Evolutionary conservation across 1,140 invertebrate genomes (phyloP).

Genomic region (Drosophila pandora): DNA sequence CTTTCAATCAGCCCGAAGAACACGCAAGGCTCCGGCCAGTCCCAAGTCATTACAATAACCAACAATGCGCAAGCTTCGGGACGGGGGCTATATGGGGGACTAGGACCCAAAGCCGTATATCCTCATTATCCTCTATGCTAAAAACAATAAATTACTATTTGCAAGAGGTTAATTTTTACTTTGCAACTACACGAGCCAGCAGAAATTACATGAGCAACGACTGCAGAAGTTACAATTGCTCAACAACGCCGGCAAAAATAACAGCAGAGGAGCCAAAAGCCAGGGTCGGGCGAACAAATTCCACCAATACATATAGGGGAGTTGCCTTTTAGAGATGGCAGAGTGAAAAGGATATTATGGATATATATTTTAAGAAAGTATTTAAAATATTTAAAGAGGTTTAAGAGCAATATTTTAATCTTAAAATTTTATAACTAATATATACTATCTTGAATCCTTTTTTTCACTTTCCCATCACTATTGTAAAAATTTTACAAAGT

Average conservation of each 20-base stretch:
- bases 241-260: constrained; percentile 43
- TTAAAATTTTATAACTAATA: background rate
- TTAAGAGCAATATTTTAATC: background rate
- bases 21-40: constrained; percentile 51
- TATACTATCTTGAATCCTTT: background rate
- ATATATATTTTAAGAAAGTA: too few relatives aligned
- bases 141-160: constrained; percentile 81
- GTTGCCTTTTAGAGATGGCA: background rate
- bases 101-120: constrained; percentile 43
- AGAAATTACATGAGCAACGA: constrained; percentile 68
- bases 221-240: constrained; percentile 66
- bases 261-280: constrained; percentile 15
- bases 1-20: constrained; percentile 68
- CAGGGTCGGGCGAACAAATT: constrained; percentile 31
- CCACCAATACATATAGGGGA: constrained; percentile 15
- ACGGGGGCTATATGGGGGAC: background rate
- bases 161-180: constrained; percentile 80
- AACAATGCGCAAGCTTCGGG: constrained; percentile 53
- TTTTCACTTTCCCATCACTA: constrained; percentile 24
- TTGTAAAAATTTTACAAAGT: constrained; percentile 5
- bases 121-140: constrained; percentile 74
- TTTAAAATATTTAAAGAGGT: too few relatives aligned
- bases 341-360: background rate
- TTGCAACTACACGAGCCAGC: constrained; percentile 45
- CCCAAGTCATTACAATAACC: constrained; percentile 61